These are phyloP conservation scores for Cryptocephalus moraei DNA, from an alignment of 2,888 invertebrate species.

Conservation along the genomic window DNA sequence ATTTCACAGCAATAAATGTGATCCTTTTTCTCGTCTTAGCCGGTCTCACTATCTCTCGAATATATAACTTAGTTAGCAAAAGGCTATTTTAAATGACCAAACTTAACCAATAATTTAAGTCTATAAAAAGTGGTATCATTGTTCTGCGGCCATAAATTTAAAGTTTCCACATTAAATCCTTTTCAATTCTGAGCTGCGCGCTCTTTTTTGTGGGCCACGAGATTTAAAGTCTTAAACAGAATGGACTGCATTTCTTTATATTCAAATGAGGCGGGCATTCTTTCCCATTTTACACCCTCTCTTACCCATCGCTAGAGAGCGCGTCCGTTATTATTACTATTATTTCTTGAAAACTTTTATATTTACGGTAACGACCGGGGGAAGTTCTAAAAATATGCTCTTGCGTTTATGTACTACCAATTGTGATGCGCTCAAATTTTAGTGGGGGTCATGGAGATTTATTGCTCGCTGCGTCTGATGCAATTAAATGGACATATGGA, in stretches of 20 bases:
- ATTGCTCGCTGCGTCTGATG: too few species aligned
- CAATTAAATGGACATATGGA: too few species aligned
- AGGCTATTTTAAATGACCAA: slow-evolving; percentile 35
- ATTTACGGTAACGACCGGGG: too few species aligned
- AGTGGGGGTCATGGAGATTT: too few species aligned
- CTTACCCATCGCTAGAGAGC: slow-evolving; percentile 4
- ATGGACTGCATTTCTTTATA: slow-evolving; percentile 37
- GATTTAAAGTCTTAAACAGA: slow-evolving; percentile 37
- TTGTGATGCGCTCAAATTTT: too few species aligned
- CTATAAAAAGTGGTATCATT: slow-evolving; percentile 41
- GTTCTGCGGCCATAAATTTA: slow-evolving; percentile 40
- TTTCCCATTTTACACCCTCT: slow-evolving; percentile 19
- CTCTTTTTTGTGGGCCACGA: slow-evolving; percentile 26
- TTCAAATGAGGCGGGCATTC: slow-evolving; percentile 31
- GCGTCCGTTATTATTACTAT: too few species aligned
- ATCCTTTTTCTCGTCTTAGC: slow-evolving; percentile 4
- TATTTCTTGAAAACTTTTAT: too few species aligned
- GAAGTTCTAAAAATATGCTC: too few species aligned
- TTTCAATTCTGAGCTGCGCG: slow-evolving; percentile 35
- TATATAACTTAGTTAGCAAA: slow-evolving; percentile 35
- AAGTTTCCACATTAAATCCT: slow-evolving; percentile 41
- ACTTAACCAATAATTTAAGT: slow-evolving; percentile 40
- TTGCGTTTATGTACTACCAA: too few species aligned
- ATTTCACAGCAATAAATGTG: slow-evolving; percentile 21
- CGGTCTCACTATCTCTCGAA: slow-evolving; percentile 20